Evolutionary conservation across 37 sponge, comb jelly and placozoan species (phyloP), one percentile per base, ranked within the genome.

Genomic region (Ianthella basta): DNA sequence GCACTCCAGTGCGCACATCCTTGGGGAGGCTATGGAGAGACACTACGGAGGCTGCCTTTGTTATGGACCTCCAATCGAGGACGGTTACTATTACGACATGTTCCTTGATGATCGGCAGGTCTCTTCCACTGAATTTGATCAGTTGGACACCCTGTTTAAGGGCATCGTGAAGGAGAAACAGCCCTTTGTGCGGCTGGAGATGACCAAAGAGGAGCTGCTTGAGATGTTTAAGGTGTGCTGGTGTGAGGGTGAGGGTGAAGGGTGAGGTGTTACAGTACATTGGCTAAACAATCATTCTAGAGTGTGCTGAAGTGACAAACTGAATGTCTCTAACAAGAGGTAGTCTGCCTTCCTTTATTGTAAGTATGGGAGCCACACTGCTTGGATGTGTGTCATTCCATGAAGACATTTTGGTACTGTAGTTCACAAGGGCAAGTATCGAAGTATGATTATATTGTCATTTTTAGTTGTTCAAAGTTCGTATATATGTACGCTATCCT

Each of bases 1-100:
- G 97, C 99, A 99, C 82, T 92, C 93, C 19, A 99, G 92, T 90
- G 97, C 99, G 35, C 99, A 99, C 82, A 90, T 99, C 15, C 87
- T 99, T 0, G 99, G 99, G 0, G 97, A 99, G 74, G 99, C 99
- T 4, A 99, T 99, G 99, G 99, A 99, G 87, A 81, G 89, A 40
- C 86, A 91, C 83, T 99, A 95, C 79, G 97, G 97, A 0, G 99
- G 97, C 14, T 91, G 92, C 65, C 84, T 99, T 63, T 99, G 99
- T 87, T 99, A 99, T 86, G 99, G 99, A 0, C 99, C 99, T 30
- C 99, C 99, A 0, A 91, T 99, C 44, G 94, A 90, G 5, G 84
- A 80, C 36, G 99, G 99, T 0, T 99, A 87, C 90, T 99, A 93
- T 85, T 99, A 99, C 61, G 99, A 99, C 88, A 96, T 95, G 94